Base-by-base conservation (phyloP, 2,888 invertebrate genomes). In the Eilema depressum region DNA sequence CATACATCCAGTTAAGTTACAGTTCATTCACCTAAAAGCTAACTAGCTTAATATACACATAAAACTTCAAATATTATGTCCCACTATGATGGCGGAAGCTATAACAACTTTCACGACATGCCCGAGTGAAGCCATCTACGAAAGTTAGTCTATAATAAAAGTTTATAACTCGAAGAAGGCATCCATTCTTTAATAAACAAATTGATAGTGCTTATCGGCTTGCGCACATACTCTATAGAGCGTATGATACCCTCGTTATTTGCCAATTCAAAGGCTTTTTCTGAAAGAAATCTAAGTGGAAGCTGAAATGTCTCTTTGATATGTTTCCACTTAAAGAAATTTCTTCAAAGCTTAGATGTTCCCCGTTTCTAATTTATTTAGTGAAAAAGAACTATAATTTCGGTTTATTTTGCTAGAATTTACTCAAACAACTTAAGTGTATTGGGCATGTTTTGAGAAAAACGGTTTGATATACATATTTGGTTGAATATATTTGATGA, bases 151-250 rank as follows among this genome's bases (percentile, higher is more conserved):
- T 63, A 37, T 14, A 30, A 37, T 25, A 33, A n/a, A 62, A 33
- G 14, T 3, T 37, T 37, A 33, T 23, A 61, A 10, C 11, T 3
- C 10, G 20, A 61, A 8, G 20, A n/a, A 20, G 10, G 8, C 53
- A n/a, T 37, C 14, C 33, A 33, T 33, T 62, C 23, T 30, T 26
- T 26, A 23, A 33, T 61, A n/a, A 61, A 61, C n/a, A 26, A 59
- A 59, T 23, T 61, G 11, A 61, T 33, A n/a, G 30, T 61, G 33
- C n/a, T 33, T 23, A 61, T 11, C 30, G 61, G 23, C 23, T 33
- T 33, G n/a, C 11, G n/a, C 28, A 28, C n/a, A 61, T 25, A 61
- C 20, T 61, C 61, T 30, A 20, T 61, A n/a, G n/a, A 61, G 61
- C 30, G 30, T 30, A 61, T n/a, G 30, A 61, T 25, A 59, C 28